These are phyloP conservation scores for Charina bottae DNA, from an alignment of 2,113 vertebrate genomes.

Conservation along the genomic window DNA sequence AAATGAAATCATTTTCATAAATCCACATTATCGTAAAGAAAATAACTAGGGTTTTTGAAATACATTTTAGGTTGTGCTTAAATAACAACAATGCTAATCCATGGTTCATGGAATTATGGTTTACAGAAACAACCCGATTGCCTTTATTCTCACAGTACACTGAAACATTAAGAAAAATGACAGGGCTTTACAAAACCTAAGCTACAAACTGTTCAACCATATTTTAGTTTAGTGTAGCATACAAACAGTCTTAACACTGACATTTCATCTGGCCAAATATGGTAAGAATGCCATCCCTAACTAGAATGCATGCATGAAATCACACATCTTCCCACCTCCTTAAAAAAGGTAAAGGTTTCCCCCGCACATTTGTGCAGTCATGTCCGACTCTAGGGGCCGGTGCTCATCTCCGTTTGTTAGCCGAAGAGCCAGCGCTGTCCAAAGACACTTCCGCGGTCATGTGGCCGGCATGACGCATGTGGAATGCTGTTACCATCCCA, in stretches of 20 bases:
- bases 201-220: neutral
- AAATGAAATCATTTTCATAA: neutral
- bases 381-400: too few relatives aligned
- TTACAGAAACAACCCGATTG: neutral
- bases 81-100: neutral
- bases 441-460: too few relatives aligned
- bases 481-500: too few relatives aligned
- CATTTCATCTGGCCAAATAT: neutral
- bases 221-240: neutral
- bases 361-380: too few relatives aligned
- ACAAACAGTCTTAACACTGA: neutral
- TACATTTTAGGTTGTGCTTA: neutral
- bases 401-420: too few relatives aligned
- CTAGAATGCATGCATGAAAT: neutral
- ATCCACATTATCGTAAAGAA: conserved; percentile 4
- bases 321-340: neutral
- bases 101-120: neutral
- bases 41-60: neutral
- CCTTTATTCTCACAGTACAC: neutral
- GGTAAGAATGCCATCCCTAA: neutral
- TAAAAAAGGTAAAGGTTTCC: too few relatives aligned
- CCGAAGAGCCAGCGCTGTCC: too few relatives aligned
- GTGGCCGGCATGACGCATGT: too few relatives aligned
- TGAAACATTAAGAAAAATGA: neutral
- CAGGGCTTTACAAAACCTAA: neutral